phyloP scores from a whole-genome alignment of 2,888 invertebrate genomes.

The Zygaena filipendulae region DNA sequence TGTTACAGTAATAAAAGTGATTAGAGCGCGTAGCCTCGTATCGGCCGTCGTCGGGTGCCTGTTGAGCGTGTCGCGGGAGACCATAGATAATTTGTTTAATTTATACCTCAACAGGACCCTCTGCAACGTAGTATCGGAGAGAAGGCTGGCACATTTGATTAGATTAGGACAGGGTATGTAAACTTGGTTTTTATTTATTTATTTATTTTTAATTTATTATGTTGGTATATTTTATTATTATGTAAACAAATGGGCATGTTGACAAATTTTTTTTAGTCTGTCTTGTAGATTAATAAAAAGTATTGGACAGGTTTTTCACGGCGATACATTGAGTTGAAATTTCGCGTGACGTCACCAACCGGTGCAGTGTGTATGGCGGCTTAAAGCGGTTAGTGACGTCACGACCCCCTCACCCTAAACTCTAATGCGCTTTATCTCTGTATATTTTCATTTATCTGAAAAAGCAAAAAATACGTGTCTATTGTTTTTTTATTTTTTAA shows the following conservation, averaged over 20 bases:
- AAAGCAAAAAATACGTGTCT: no score
- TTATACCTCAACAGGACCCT: slow-evolving; percentile 40
- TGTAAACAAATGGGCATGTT: neutral
- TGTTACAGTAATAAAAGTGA: slow-evolving; percentile 68
- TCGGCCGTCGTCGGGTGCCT: slow-evolving; percentile 56
- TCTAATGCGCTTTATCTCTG: no score
- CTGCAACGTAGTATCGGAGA: slow-evolving; percentile 49
- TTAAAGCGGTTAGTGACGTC: no score
- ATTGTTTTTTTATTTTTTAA: no score
- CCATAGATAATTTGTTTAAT: slow-evolving; percentile 51
- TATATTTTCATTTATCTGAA: no score
- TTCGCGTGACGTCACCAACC: no score
- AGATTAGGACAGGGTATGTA: slow-evolving; percentile 69
- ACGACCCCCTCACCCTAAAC: no score
- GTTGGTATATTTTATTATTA: neutral
- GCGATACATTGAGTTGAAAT: no score
- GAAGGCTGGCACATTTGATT: slow-evolving; percentile 68
- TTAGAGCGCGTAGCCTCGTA: slow-evolving; percentile 51
- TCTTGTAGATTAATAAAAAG: neutral
- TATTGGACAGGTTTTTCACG: no score
- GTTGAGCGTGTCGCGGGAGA: slow-evolving; percentile 41
- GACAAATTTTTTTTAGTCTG: neutral
- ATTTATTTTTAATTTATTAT: no score
- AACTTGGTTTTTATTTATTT: no score
- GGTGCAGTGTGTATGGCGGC: no score